phyloP scores from a whole-genome alignment of 2,113 vertebrate genomes.

The Condylura cristata region DNA sequence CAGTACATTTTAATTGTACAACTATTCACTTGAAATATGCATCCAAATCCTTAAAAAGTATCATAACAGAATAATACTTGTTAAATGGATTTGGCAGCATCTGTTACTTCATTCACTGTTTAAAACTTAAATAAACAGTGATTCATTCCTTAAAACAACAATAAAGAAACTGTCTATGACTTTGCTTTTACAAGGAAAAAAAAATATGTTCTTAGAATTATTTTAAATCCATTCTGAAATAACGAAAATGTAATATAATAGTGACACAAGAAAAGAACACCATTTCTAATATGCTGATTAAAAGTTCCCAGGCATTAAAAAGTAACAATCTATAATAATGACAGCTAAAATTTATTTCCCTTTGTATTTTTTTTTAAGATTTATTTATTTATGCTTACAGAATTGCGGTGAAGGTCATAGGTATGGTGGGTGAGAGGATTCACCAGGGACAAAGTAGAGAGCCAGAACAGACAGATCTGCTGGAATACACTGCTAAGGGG shows the following conservation, averaged over 20 bases:
- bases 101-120: slow-evolving; percentile 1
- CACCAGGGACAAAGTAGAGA: too few relatives aligned
- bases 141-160: slow-evolving; percentile 43
- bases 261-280: slow-evolving; percentile 38
- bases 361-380: slow-evolving; percentile 55
- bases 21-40: neutral
- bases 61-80: neutral
- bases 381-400: too few relatives aligned
- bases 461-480: too few relatives aligned
- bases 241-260: too few relatives aligned
- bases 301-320: slow-evolving; percentile 53
- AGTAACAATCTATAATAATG: slow-evolving; percentile 39
- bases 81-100: neutral
- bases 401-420: too few relatives aligned
- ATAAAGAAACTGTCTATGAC: slow-evolving; percentile 41
- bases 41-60: neutral
- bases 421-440: too few relatives aligned
- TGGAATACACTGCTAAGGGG: too few relatives aligned
- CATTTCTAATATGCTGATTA: slow-evolving; percentile 54
- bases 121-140: slow-evolving; percentile 54
- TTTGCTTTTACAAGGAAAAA: slow-evolving; percentile 50
- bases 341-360: slow-evolving; percentile 44
- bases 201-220: slow-evolving; percentile 61
- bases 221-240: slow-evolving; percentile 61
- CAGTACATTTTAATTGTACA: neutral